These are phyloP conservation scores for Macaca nemestrina DNA, from an alignment of 2,113 vertebrate species.

Conservation along the genomic window DNA sequence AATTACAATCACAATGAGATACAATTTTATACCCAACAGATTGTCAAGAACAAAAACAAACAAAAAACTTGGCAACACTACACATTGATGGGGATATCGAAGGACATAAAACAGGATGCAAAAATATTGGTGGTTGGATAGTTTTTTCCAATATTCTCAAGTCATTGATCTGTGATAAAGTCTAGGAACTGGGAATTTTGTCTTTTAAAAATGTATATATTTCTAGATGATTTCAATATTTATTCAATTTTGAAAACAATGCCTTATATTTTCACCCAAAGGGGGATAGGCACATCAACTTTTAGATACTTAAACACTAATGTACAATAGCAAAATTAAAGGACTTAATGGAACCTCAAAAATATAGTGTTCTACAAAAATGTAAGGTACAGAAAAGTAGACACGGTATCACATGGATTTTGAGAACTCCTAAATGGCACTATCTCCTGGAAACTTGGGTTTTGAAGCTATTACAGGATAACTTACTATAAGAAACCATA, in stretches of 20 bases:
- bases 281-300: too few species aligned
- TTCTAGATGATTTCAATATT: not conserved
- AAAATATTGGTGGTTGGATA: accelerated
- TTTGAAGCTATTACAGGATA: not conserved
- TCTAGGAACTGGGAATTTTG: not conserved
- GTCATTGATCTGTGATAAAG: not conserved
- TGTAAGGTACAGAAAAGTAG: not conserved
- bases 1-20: not conserved
- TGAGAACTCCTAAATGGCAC: not conserved
- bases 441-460: not conserved
- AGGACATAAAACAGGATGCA: not conserved
- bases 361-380: not conserved
- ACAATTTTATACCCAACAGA: not conserved
- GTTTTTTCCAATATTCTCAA: not conserved
- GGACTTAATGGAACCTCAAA: not conserved
- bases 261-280: not conserved
- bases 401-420: not conserved
- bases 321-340: not conserved
- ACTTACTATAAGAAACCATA: not conserved
- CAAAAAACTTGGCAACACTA: not conserved
- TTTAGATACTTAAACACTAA: not conserved
- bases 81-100: not conserved
- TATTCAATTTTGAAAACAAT: not conserved
- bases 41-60: not conserved
- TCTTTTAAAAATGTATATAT: too few species aligned